Conservation (phyloP, 2,888 invertebrate genomes). For the Allolobophora icterica region DNA sequence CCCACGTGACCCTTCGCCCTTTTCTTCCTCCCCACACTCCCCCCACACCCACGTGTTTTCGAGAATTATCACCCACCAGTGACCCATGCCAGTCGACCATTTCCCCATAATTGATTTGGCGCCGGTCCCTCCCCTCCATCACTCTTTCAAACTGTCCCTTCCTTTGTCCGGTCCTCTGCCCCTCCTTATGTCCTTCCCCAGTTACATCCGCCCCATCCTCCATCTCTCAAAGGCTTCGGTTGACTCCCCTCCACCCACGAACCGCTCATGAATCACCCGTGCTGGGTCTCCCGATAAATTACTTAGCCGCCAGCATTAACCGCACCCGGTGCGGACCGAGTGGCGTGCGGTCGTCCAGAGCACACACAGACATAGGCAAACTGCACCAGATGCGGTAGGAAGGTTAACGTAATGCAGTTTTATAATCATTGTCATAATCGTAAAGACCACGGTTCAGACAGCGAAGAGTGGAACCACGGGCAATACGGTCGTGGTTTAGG, state of each 20-base stretch:
- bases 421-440: conserved; percentile 7
- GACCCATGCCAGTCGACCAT: background rate
- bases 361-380: background rate
- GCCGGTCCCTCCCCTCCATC: background rate
- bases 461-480: background rate
- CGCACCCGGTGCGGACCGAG: background rate
- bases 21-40: background rate
- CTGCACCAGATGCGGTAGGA: background rate
- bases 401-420: background rate
- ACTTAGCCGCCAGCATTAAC: conserved; percentile 17
- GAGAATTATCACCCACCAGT: background rate
- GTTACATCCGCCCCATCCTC: background rate
- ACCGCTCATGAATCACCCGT: background rate
- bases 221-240: background rate
- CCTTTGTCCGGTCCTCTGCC: background rate
- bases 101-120: background rate
- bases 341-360: background rate
- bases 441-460: background rate
- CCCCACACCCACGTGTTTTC: background rate
- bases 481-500: background rate
- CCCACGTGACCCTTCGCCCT: background rate
- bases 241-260: background rate
- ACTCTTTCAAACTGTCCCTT: background rate
- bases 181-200: background rate
- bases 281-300: background rate